These are phyloP conservation scores for Ganaspis sp. DNA, from an alignment of 1,140 invertebrate genomes.

Conservation along the genomic window DNA sequence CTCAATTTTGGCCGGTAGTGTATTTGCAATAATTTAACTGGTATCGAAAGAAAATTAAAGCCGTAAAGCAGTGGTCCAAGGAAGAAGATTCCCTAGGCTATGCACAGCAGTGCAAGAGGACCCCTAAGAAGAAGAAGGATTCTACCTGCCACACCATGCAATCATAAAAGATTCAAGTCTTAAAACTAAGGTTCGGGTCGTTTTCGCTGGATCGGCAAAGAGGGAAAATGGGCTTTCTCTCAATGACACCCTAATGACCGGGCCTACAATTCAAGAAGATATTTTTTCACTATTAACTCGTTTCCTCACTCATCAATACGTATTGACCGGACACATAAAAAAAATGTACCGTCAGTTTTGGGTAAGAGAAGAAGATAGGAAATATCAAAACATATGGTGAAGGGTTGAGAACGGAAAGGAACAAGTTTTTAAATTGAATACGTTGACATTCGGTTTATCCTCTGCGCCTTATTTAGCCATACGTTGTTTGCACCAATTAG, in stretches of 20 bases:
- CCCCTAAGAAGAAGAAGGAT: conserved; percentile 25
- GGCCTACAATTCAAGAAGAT: conserved; percentile 56
- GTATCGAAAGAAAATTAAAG: conserved; percentile 11
- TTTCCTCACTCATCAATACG: conserved; percentile 59
- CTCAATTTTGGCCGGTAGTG: too few relatives aligned
- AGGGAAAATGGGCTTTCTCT: conserved; percentile 46
- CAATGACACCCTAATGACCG: conserved; percentile 53
- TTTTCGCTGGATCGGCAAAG: conserved; percentile 31
- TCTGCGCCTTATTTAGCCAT: neutral
- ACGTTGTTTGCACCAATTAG: neutral
- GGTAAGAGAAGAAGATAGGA: neutral
- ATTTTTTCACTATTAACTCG: conserved; percentile 58
- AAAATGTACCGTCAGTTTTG: conserved; percentile 70
- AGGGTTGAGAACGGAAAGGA: neutral
- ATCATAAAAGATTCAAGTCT: neutral
- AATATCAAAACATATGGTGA: neutral
- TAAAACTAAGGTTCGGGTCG: conserved; percentile 1
- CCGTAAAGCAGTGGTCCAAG: neutral
- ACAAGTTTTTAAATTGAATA: neutral
- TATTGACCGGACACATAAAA: conserved; percentile 64
- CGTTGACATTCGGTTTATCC: neutral
- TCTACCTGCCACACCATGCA: conserved; percentile 45
- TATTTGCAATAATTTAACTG: conserved; percentile 31
- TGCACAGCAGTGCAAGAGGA: conserved; percentile 33
- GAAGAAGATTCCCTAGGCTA: conserved; percentile 39